Evolutionary conservation across 2,797 vertebrate species (phyloP).

Genomic region (Acipenser transmontanus): DNA sequence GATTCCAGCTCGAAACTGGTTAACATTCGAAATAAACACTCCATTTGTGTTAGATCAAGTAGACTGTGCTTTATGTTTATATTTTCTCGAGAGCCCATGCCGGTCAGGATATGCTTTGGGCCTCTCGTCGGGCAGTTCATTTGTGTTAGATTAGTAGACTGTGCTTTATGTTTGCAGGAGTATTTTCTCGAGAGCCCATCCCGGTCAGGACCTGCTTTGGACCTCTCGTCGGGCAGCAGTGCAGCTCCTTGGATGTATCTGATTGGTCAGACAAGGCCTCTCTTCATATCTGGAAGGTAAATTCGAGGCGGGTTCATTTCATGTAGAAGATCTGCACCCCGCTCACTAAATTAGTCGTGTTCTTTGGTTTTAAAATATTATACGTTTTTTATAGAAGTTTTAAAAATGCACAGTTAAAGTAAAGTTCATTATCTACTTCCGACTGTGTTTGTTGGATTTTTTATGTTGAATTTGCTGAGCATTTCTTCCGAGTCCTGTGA

Average conservation of each 20-base stretch:
- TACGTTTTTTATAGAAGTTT: no score
- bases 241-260: slow-evolving; percentile 83
- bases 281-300: slow-evolving; percentile 94
- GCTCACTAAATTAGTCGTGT: no score
- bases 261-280: slow-evolving; percentile 90
- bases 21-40: no score
- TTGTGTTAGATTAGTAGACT: background rate
- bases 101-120: slow-evolving; percentile 89
- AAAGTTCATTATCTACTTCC: no score
- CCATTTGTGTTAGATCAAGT: background rate
- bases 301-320: no score
- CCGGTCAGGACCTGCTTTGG: slow-evolving; percentile 90
- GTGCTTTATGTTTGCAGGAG: slow-evolving; percentile 56
- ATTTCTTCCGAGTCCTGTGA: no score
- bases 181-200: slow-evolving; percentile 84
- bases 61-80: slow-evolving; percentile 31
- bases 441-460: no score
- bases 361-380: no score
- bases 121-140: slow-evolving; percentile 79
- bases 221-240: slow-evolving; percentile 90
- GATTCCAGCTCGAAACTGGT: no score
- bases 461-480: no score
- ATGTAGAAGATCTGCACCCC: no score
- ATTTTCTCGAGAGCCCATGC: slow-evolving; percentile 81
- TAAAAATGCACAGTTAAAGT: no score